Conservation (phyloP, 2,888 invertebrate species). For the Neocrepidodera transversa region DNA sequence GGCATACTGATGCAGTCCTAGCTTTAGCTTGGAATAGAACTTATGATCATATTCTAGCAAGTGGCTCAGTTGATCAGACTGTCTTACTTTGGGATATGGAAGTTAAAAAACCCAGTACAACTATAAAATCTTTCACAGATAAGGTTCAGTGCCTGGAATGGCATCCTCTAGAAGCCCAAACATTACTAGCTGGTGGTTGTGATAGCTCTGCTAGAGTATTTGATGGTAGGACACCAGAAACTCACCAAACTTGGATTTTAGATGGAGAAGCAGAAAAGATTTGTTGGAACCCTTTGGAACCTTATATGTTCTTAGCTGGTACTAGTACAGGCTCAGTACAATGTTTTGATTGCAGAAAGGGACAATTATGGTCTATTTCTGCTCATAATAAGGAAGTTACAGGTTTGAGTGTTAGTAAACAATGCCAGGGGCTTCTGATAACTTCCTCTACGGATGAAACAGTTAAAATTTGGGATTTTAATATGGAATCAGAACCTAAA, state of each 20-base stretch:
- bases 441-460: conserved; percentile 81
- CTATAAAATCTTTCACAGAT: conserved; percentile 76
- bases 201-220: conserved; percentile 81
- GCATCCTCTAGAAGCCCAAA: conserved; percentile 84
- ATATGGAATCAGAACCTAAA: conserved; percentile 50
- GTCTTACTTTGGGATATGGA: conserved; percentile 93
- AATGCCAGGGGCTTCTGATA: conserved; percentile 77
- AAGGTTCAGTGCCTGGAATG: conserved; percentile 86
- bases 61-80: conserved; percentile 90
- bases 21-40: conserved; percentile 90
- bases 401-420: conserved; percentile 76
- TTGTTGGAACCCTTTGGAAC: conserved; percentile 81
- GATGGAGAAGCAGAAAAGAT: conserved; percentile 86
- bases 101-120: conserved; percentile 76
- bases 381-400: conserved; percentile 88
- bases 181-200: conserved; percentile 73
- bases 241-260: conserved; percentile 74
- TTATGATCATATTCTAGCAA: conserved; percentile 84
- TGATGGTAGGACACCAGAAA: conserved; percentile 74
- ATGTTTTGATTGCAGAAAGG: conserved; percentile 76
- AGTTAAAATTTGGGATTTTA: conserved; percentile 62
- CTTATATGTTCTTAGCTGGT: conserved; percentile 77
- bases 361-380: conserved; percentile 52
- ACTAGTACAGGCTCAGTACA: conserved; percentile 73
- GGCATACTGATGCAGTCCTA: conserved; percentile 91